These are phyloP conservation scores for Exocentrus adspersus DNA, from an alignment of 2,888 invertebrate species.

Conservation along the genomic window DNA sequence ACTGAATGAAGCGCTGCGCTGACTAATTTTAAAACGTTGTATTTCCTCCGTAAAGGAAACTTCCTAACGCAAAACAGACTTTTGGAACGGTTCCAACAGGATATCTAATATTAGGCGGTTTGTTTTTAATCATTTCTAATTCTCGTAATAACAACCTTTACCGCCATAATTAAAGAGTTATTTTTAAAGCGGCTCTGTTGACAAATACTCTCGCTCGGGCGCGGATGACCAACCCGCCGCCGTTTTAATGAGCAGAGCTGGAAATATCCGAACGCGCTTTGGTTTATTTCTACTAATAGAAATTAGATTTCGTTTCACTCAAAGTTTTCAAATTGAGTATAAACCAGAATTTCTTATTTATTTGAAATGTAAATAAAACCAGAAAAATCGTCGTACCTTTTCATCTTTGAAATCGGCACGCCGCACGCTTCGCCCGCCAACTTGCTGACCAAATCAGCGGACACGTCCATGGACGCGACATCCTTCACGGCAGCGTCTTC, in stretches of 20 bases:
- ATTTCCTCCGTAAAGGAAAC: conserved; percentile 59
- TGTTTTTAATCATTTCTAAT: conserved; percentile 59
- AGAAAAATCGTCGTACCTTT: no score
- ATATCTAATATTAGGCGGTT: conserved; percentile 62
- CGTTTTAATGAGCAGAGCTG: conserved; percentile 14
- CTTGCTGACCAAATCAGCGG: conserved; percentile 1
- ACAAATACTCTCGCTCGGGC: conserved; percentile 26
- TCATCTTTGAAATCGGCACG: conserved; percentile 24
- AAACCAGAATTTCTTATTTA: no score
- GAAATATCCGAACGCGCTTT: background rate
- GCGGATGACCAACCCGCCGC: no score
- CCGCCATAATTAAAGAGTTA: conserved; percentile 46
- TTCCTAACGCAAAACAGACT: conserved; percentile 57
- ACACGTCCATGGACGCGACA: conserved; percentile 17
- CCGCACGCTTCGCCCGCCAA: conserved; percentile 1
- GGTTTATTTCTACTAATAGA: background rate
- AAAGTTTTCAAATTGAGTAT: background rate
- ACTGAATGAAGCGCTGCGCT: conserved; percentile 53
- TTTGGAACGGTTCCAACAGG: conserved; percentile 60
- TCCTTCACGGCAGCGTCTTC: conserved; percentile 28
- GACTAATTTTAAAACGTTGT: conserved; percentile 59
- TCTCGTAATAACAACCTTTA: conserved; percentile 53
- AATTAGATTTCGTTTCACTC: no score
- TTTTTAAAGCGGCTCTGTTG: conserved; percentile 41
- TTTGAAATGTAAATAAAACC: no score